These are phyloP conservation scores for Agelaius phoeniceus DNA, from an alignment of 2,113 vertebrate species.

Conservation along the genomic window DNA sequence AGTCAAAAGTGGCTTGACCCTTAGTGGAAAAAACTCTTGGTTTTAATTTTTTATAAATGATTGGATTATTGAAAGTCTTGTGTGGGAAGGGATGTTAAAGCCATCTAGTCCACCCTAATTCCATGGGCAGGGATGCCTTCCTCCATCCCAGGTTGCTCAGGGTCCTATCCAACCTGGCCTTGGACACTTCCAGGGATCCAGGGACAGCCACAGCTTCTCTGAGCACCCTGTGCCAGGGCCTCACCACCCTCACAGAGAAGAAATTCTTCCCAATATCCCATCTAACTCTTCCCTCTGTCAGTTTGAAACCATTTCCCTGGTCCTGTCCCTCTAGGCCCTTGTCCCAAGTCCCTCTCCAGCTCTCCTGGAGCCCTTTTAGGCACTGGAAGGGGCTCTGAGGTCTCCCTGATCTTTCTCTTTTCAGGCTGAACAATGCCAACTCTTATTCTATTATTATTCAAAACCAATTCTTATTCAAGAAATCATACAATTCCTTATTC, in stretches of 20 bases:
- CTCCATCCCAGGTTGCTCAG: accelerated
- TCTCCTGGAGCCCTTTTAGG: background rate
- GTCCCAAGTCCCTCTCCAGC: background rate
- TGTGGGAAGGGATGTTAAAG: background rate
- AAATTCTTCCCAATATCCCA: background rate
- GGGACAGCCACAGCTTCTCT: background rate
- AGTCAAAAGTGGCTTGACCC: background rate
- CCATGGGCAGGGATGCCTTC: background rate
- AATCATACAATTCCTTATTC: background rate
- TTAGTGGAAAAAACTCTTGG: background rate
- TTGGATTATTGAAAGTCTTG: background rate
- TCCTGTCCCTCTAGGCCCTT: accelerated
- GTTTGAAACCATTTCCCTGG: background rate
- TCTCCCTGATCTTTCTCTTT: background rate
- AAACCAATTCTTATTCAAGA: background rate
- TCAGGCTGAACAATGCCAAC: accelerated
- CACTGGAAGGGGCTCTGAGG: accelerated
- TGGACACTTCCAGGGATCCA: background rate
- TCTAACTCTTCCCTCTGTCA: accelerated
- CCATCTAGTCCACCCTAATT: too few species aligned
- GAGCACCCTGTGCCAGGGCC: accelerated
- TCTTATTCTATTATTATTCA: background rate
- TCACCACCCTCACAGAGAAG: background rate
- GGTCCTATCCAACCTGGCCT: background rate
- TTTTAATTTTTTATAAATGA: background rate